Base-by-base conservation (phyloP, 2,888 invertebrate genomes). In the Polyploca ridens region DNA sequence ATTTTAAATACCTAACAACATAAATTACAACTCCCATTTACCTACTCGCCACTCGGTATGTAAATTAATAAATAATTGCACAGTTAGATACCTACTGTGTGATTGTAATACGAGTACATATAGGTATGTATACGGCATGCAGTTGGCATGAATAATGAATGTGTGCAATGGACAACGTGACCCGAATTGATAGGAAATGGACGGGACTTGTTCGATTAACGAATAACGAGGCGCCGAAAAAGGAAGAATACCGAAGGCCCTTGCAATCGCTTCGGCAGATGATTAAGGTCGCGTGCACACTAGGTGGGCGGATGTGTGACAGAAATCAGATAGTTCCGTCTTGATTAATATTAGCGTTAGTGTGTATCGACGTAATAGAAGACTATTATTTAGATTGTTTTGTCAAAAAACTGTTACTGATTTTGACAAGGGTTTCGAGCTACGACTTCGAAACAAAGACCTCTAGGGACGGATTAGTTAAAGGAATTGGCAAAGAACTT, bases 131-230 rank as follows among this genome's bases (percentile, higher is more conserved):
- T 57, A 57, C 62, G 16, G 58, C 62, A 66, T 66, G 64, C 38
- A 46, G 60, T 63, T 54, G 60, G 68, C 70, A 76, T 79, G 78
- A 76, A 82, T 81, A 82, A 78, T 81, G 75, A 66, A 75, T 69
- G 64, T 70, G 65, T 75, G 76, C 78, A 79, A 67, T 71, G 70
- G 75, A 74, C 78, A 82, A 85, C 83, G 83, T 87, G 88, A 86
- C 82, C 80, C 72, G 78, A 85, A 86, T 90, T 79, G 72, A 86
- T 79, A 82, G 86, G 86, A 84, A 84, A 85, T 81, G 68, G 70
- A 73, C 76, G 69, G 66, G 66, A 66, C 67, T 62, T 64, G 64
- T 67, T 64, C 64, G 70, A 78, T 72, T 71, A 74, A 68, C 64
- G 70, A 78, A 72, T 71, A 74, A 68, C 72, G 68, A 65, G 64